Evolutionary conservation across 2,113 vertebrate genomes (phyloP).

Genomic region (Phainopepla nitens): DNA sequence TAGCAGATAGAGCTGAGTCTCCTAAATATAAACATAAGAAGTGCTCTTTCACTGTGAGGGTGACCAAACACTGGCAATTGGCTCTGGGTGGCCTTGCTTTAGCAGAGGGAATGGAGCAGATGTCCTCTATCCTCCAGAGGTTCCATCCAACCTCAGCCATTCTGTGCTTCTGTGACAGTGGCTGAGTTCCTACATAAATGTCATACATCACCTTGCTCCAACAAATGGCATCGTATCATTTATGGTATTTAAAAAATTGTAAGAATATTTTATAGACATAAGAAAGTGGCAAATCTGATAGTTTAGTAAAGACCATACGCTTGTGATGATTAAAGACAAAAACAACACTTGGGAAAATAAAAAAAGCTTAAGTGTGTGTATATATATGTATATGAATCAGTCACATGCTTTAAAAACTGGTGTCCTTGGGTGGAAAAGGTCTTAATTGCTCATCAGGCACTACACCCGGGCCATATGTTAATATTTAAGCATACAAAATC

Average conservation of each 20-base stretch:
- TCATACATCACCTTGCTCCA: not conserved
- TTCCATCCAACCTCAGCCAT: not conserved
- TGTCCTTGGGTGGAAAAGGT: not conserved
- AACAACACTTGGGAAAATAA: rapidly evolving
- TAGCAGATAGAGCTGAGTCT: not conserved
- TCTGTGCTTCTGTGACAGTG: not conserved
- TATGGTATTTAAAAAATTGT: not conserved
- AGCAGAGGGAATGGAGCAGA: not conserved
- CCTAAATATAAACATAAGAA: not conserved
- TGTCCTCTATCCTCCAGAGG: not conserved
- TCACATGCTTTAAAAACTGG: not conserved
- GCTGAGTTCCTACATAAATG: not conserved
- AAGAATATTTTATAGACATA: not conserved
- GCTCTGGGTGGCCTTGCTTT: not conserved
- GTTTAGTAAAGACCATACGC: not conserved
- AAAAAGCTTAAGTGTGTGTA: not conserved
- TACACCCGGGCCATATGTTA: not conserved
- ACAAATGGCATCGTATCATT: not conserved
- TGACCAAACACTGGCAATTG: not conserved
- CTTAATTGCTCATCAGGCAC: not conserved
- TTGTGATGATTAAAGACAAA: not conserved
- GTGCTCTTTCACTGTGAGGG: not conserved
- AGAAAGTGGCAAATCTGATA: not conserved
- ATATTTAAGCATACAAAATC: not conserved
- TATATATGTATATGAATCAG: not conserved